Base-by-base conservation (phyloP, 2,888 invertebrate species). In the Tetragonisca angustula region DNA sequence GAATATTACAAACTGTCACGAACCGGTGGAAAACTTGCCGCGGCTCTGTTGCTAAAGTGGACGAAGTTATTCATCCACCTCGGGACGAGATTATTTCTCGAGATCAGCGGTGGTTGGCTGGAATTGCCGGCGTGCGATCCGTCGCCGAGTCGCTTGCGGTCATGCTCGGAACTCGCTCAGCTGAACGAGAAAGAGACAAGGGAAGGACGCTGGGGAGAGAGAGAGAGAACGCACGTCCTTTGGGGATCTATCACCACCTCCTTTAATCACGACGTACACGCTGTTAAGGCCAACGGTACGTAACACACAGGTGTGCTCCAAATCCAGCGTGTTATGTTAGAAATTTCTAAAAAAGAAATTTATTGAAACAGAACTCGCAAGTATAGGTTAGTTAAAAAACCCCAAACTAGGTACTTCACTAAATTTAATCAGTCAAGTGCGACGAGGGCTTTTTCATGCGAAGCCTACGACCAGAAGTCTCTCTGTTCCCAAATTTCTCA, bases 51-150 rank as follows among this genome's bases (percentile, higher is more conserved):
- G 82, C 65, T 72, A 81, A 88, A 87, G 72, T 77, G 88, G 74
- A 71, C 69, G 67, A 81, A 87, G 81, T 88, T 88, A 67, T 73
- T 79, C 64, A 78, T 76, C 76, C 76, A 76, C 67, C 56, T 43
- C 19, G 73, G 68, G 65, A 76, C 74, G 73, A 84, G 79, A 87
- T 87, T 84, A 87, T 87, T 87, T 81, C 89, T 56, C 68, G 72
- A 81, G 75, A 84, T 88, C 87, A 65, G 76, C 50, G 50, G n/a
- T 68, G 56, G 64, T 21, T 24, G 65, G 62, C 59, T 36, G 75
- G 76, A 76, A 88, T 68, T 76, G 77, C 86, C 74, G 74, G 59
- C 68, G 52, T 70, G 73, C 75, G 74, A 86, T 79, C 77, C 71
- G 76, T 71, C 72, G 62, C 64, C 36, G 27, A 61, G 71, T 76